These are phyloP conservation scores for Dendrocincla fuliginosa DNA, from an alignment of 2,797 vertebrate species.

Conservation along the genomic window DNA sequence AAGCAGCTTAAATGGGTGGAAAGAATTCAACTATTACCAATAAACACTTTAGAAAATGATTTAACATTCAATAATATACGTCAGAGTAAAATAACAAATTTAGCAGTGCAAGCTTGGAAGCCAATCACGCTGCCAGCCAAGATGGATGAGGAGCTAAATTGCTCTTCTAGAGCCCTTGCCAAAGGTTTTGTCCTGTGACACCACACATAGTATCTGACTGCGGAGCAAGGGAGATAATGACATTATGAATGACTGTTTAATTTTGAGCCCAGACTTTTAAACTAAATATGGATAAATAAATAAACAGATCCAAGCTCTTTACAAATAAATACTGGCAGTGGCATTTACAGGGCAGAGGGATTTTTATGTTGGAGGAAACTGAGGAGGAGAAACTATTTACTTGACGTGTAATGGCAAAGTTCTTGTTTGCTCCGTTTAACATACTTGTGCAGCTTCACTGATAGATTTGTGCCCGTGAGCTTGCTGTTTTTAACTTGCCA, in stretches of 20 bases:
- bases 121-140: conserved; percentile 26
- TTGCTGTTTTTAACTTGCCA: not conserved
- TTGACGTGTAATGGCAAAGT: not conserved
- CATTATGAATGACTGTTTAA: conserved; percentile 53
- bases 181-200: conserved; percentile 66
- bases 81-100: conserved; percentile 49
- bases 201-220: not conserved
- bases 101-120: conserved; percentile 40
- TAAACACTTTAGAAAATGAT: conserved; percentile 70
- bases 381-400: conserved; percentile 27
- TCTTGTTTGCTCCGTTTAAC: conserved; percentile 36
- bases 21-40: conserved; percentile 56
- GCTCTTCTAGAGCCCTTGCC: conserved; percentile 37
- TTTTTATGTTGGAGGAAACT: not conserved
- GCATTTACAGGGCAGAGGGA: conserved; percentile 1
- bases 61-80: conserved; percentile 52
- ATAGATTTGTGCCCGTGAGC: not conserved
- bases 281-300: conserved; percentile 58
- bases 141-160: conserved; percentile 62
- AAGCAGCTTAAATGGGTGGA: conserved; percentile 47
- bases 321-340: conserved; percentile 7
- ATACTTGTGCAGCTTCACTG: not conserved
- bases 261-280: conserved; percentile 27
- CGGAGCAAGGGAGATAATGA: conserved; percentile 36
- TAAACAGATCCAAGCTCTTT: conserved; percentile 11